These are phyloP conservation scores for Blastomussa wellsi DNA, from an alignment of 92 coral and sea anemone species.

Conservation along the genomic window DNA sequence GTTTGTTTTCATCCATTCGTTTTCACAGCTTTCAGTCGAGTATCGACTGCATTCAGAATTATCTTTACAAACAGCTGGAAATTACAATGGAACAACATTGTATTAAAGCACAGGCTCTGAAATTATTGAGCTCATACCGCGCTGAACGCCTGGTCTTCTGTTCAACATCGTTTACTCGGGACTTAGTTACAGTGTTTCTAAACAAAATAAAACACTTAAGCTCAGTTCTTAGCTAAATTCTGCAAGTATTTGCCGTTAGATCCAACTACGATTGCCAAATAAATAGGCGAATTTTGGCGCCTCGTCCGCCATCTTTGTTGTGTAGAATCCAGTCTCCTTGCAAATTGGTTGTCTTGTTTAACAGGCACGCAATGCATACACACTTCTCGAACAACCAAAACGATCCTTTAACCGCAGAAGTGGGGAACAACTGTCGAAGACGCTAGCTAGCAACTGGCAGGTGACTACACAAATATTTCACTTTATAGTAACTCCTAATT, in stretches of 20 bases:
- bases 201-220: background rate
- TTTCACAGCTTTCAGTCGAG: constrained; percentile 71
- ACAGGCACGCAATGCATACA: constrained; percentile 31
- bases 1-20: constrained; percentile 91
- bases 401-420: too few relatives aligned
- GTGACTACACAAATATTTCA: too few relatives aligned
- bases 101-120: background rate
- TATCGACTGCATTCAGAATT: constrained; percentile 70
- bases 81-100: background rate
- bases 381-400: background rate
- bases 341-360: background rate
- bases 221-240: background rate
- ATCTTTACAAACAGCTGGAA: constrained; percentile 84
- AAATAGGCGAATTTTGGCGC: constrained; percentile 6
- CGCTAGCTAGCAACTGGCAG: too few relatives aligned
- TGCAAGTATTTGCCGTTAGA: background rate
- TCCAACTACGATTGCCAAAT: background rate
- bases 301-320: constrained; percentile 35
- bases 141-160: too few relatives aligned
- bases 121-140: too few relatives aligned
- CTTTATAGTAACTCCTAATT: too few relatives aligned
- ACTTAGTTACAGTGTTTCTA: too few relatives aligned
- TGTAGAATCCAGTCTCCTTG: constrained; percentile 10
- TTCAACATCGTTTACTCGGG: too few relatives aligned
- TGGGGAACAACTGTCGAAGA: too few relatives aligned